Evolutionary conservation across 1,140 invertebrate genomes (phyloP).

Genomic region (Temnothorax nylanderi): DNA sequence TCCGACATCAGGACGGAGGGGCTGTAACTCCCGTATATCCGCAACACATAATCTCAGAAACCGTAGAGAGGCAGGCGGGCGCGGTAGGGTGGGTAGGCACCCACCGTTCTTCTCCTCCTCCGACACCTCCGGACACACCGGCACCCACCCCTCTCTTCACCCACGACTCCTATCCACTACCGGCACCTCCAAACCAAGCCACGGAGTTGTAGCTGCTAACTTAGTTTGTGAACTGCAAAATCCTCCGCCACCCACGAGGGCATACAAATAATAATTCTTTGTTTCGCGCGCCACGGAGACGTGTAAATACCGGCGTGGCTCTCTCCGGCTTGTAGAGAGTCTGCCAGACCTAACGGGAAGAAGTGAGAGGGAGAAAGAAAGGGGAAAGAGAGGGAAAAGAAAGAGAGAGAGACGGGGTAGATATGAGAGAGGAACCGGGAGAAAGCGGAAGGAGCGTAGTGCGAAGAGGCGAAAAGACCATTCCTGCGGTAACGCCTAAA

Average conservation of each 20-base stretch:
- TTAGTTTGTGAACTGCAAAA: conserved; percentile 85
- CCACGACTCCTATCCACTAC: conserved; percentile 47
- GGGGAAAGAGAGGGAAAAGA: conserved; percentile 57
- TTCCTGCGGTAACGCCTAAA: conserved; percentile 82
- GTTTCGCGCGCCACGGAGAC: conserved; percentile 81
- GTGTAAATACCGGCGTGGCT: conserved; percentile 82
- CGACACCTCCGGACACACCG: conserved; percentile 64
- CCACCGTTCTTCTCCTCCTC: conserved; percentile 36
- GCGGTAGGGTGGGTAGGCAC: conserved; percentile 14
- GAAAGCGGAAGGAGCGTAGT: conserved; percentile 54
- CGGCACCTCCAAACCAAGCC: conserved; percentile 62
- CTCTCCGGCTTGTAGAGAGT: conserved; percentile 66
- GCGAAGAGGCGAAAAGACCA: conserved; percentile 78
- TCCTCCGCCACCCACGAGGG: conserved; percentile 81
- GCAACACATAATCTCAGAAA: conserved; percentile 78
- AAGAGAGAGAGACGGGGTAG: conserved; percentile 51
- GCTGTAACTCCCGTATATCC: conserved; percentile 75
- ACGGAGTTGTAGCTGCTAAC: conserved; percentile 81
- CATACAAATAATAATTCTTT: conserved; percentile 85
- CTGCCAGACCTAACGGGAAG: conserved; percentile 52
- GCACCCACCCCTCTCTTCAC: conserved; percentile 42
- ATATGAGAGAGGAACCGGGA: conserved; percentile 39
- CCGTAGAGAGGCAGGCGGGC: conserved; percentile 41
- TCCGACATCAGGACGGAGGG: conserved; percentile 61
- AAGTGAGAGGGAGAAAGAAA: conserved; percentile 28